Conservation (phyloP, 37 sponge, comb jelly and placozoan species). For the Ianthella basta region DNA sequence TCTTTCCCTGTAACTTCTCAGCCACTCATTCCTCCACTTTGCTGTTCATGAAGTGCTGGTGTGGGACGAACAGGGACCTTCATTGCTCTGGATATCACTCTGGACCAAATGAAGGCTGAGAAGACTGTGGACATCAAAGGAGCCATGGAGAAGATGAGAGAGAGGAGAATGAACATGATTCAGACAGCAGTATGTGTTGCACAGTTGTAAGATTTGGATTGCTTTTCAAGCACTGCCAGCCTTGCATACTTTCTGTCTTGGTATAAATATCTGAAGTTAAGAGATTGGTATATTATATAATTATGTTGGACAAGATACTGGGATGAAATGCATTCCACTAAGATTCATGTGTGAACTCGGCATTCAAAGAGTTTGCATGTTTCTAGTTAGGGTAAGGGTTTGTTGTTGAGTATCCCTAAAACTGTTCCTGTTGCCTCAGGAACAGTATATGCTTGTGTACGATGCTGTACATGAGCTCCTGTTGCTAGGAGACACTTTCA, state of each 20-base stretch:
- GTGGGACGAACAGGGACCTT: slow-evolving; percentile 79
- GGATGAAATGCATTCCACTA: too few species aligned
- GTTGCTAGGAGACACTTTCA: slow-evolving; percentile 62
- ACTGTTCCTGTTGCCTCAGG: slow-evolving; percentile 23
- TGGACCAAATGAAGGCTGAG: slow-evolving; percentile 58
- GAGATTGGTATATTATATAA: too few species aligned
- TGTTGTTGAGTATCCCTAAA: background rate
- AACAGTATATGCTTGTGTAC: slow-evolving; percentile 69
- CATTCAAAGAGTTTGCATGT: too few species aligned
- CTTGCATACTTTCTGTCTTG: too few species aligned
- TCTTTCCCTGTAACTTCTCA: too few species aligned
- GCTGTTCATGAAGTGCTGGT: slow-evolving; percentile 90
- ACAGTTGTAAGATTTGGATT: too few species aligned
- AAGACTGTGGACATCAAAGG: slow-evolving; percentile 44
- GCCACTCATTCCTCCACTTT: too few species aligned
- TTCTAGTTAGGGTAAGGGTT: too few species aligned
- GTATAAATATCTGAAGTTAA: too few species aligned
- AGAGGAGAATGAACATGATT: slow-evolving; percentile 72
- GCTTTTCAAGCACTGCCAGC: too few species aligned
- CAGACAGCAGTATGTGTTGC: slow-evolving; percentile 61
- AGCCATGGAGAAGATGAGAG: slow-evolving; percentile 53
- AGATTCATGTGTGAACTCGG: too few species aligned
- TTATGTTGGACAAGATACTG: too few species aligned
- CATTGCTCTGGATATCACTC: slow-evolving; percentile 54
- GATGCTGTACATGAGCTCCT: slow-evolving; percentile 69